Conservation (phyloP, 2,113 vertebrate species). For the Neolamprologus falcicula region DNA sequence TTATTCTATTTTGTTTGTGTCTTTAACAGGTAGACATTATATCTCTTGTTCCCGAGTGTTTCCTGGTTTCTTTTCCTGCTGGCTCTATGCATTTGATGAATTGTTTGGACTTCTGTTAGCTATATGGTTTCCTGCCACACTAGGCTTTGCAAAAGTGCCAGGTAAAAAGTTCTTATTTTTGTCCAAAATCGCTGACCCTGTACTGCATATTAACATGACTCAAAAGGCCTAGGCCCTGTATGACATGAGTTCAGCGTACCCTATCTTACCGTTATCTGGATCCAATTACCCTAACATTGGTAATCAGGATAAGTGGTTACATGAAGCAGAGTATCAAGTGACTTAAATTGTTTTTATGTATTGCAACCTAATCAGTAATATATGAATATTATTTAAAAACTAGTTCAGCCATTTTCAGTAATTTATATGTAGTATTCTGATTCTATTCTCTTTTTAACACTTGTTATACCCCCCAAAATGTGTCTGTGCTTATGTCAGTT, state of each 20-base stretch:
- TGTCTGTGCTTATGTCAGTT: neutral
- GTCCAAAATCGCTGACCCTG: neutral
- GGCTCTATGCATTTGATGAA: neutral
- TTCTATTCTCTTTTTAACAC: neutral
- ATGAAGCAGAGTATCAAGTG: neutral
- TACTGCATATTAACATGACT: neutral
- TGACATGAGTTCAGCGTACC: neutral
- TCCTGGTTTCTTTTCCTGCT: neutral
- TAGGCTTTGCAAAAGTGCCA: neutral
- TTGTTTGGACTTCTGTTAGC: neutral
- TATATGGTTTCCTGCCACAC: neutral
- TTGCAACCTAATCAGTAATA: neutral
- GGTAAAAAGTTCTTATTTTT: neutral
- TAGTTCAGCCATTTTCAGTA: neutral
- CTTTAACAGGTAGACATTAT: neutral
- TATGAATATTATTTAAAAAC: neutral
- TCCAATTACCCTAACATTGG: neutral
- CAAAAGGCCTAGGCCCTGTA: neutral
- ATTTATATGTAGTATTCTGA: neutral
- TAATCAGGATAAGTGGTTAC: neutral
- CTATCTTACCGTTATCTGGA: neutral
- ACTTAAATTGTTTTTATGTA: neutral
- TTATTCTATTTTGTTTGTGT: neutral
- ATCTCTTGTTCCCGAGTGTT: neutral
- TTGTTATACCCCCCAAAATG: neutral